phyloP scores from a whole-genome alignment of 2,888 invertebrate genomes.

The Steinernema hermaphroditum region DNA sequence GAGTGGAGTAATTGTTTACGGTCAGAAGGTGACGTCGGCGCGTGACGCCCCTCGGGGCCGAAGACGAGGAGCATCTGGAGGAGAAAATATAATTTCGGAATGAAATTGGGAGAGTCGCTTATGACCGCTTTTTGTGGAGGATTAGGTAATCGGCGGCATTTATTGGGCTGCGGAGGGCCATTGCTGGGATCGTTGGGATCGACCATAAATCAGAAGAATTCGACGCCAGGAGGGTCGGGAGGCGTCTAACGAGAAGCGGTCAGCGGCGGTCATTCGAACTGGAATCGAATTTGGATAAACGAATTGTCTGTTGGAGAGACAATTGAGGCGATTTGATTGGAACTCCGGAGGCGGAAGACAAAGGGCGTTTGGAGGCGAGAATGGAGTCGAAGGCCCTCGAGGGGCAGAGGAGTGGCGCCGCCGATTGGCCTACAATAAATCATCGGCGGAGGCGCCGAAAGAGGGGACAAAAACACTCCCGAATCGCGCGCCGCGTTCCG shows the following conservation, averaged over 20 bases:
- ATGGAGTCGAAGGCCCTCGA: conserved; percentile 25
- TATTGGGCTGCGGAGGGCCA: background rate
- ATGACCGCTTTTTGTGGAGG: background rate
- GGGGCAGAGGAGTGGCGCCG: conserved; percentile 18
- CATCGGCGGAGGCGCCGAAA: conserved; percentile 6
- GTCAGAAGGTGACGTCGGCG: background rate
- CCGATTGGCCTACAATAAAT: conserved; percentile 27
- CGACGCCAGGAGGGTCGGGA: background rate
- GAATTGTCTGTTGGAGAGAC: conserved; percentile 9
- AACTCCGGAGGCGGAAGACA: background rate
- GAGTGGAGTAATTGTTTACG: conserved; percentile 14
- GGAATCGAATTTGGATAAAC: conserved; percentile 19
- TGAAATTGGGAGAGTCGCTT: background rate
- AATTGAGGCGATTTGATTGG: conserved; percentile 22
- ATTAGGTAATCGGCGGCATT: conserved; percentile 23
- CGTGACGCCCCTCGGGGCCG: background rate
- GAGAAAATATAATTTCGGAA: conserved; percentile 25
- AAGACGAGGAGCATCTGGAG: conserved; percentile 16
- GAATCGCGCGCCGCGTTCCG: conserved; percentile 21
- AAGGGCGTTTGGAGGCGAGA: conserved; percentile 8
- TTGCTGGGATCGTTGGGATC: background rate
- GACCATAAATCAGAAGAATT: conserved; percentile 13
- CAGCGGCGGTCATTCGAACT: conserved; percentile 27
- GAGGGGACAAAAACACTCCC: background rate
- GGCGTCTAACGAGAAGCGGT: conserved; percentile 17